Conservation (phyloP, 2,797 vertebrate species). For the Chaetodon trifasciatus region DNA sequence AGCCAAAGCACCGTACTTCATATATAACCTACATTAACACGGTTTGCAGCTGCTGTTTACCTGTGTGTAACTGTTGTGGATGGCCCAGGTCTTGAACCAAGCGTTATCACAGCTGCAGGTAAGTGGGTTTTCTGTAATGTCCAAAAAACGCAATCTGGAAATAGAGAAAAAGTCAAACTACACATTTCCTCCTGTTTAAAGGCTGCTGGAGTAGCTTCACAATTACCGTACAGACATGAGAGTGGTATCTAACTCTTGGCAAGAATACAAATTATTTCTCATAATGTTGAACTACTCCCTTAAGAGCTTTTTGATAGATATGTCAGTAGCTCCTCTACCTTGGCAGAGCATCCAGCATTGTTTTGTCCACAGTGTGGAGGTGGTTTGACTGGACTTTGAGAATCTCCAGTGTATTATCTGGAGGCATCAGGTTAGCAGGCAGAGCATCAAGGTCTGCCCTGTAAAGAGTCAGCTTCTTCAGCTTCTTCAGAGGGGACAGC, state of each 20-base stretch:
- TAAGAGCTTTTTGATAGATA: background rate
- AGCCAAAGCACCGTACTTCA: background rate
- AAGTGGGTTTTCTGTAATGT: slow-evolving; percentile 43
- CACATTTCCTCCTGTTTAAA: background rate
- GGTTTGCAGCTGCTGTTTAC: background rate
- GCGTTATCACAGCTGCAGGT: slow-evolving; percentile 44
- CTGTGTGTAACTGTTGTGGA: slow-evolving; percentile 28
- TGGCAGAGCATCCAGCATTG: slow-evolving; percentile 20
- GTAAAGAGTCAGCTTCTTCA: slow-evolving; percentile 32
- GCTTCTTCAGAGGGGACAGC: slow-evolving; percentile 37
- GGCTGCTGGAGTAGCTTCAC: background rate
- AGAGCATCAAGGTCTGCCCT: slow-evolving; percentile 40
- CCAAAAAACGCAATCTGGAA: slow-evolving; percentile 30
- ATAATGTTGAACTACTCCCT: background rate
- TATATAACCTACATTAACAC: background rate
- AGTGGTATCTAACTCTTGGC: background rate
- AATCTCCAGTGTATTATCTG: slow-evolving; percentile 34
- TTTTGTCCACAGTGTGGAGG: slow-evolving; percentile 40
- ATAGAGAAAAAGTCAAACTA: too few species aligned
- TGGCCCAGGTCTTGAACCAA: slow-evolving; percentile 60
- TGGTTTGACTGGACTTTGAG: slow-evolving; percentile 51
- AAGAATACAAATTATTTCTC: background rate
- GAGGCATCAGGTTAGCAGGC: slow-evolving; percentile 44
- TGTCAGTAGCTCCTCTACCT: slow-evolving; percentile 19
- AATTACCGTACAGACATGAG: background rate